Percentiles rank a stretch among this genome's conserved stretches.
These are phyloP conservation scores for Digitonthophagus gazella DNA, from an alignment of 2,888 invertebrate species.

Conservation along the genomic window DNA sequence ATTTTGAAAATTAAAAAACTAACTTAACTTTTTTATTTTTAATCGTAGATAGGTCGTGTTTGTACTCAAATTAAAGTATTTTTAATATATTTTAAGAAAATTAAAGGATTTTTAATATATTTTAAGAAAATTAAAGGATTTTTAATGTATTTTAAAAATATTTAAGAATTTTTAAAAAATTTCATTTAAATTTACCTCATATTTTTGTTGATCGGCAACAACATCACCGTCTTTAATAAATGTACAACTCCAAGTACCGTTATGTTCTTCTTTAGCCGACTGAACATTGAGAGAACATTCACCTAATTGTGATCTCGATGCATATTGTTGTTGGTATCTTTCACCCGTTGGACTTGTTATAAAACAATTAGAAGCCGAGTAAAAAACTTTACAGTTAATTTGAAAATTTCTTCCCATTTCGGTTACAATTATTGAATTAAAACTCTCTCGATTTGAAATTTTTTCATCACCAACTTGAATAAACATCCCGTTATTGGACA, in stretches of 20 bases:
- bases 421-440: background rate
- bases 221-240: conserved; percentile 28
- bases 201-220: conserved; percentile 27
- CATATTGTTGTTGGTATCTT: conserved; percentile 21
- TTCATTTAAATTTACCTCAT: conserved; percentile 27
- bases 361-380: conserved; percentile 29
- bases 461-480: conserved; percentile 19
- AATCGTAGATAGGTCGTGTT: too few species aligned
- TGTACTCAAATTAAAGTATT: too few species aligned
- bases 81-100: too few species aligned
- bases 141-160: too few species aligned
- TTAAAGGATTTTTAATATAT: too few species aligned
- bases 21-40: too few species aligned
- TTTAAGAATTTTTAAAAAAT: background rate
- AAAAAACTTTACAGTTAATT: conserved; percentile 30
- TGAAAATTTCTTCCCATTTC: conserved; percentile 22
- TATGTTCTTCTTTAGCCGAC: conserved; percentile 20
- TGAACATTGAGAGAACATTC: conserved; percentile 24
- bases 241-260: conserved; percentile 33
- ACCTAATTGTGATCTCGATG: conserved; percentile 23
- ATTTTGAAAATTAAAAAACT: too few species aligned
- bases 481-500: conserved; percentile 12
- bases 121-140: too few species aligned
- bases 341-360: conserved; percentile 31
- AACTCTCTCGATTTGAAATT: background rate